Evolutionary conservation across 2,113 vertebrate genomes (phyloP), one percentile per base, ranked within the genome.

Genomic region (Furnarius figulus): DNA sequence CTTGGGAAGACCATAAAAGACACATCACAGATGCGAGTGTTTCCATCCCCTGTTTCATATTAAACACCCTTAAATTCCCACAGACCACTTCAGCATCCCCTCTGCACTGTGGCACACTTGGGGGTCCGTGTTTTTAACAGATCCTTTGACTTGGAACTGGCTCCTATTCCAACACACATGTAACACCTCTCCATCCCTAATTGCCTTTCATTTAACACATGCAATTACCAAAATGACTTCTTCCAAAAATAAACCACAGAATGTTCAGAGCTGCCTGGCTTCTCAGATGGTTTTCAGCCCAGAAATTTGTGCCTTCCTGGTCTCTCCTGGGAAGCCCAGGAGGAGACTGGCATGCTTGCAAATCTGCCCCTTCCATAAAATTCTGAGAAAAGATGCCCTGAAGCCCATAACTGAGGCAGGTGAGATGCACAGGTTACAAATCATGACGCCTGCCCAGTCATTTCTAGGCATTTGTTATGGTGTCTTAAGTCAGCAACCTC

Each of bases 401-500:
- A 70, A 78, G 37, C 2, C 28, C 0, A 0, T 28, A 37, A 42
- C 23, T 0, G 20, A 74, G 50, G 53, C 40, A 74, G 82, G 74
- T 86, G 85, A 70, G 83, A 55, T n/a, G 22, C 21, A 13, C 37
- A 81, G 68, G 59, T 72, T 71, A 74, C 35, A 70, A 67, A 83
- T 37, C 50, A 23, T 42, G 77, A 18, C 4, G 12, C 87, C 86
- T 65, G 67, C 84, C 53, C n/a, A 5, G 66, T 47, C 87, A 50
- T 78, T 94, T 68, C 35, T 8, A 50, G 82, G 84, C 72, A 93
- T 74, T 93, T 95, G 76, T 77, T 75, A 87, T 10, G 42, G 71
- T 85, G 83, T 56, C 90, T 89, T 68, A 86, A 88, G 87, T 91
- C 94, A 93, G 62, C 80, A 84, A 59, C 85, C 91, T 93, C 81